Base-by-base conservation (phyloP, 2,888 invertebrate genomes). In the Caenorhabditis sinica region DNA sequence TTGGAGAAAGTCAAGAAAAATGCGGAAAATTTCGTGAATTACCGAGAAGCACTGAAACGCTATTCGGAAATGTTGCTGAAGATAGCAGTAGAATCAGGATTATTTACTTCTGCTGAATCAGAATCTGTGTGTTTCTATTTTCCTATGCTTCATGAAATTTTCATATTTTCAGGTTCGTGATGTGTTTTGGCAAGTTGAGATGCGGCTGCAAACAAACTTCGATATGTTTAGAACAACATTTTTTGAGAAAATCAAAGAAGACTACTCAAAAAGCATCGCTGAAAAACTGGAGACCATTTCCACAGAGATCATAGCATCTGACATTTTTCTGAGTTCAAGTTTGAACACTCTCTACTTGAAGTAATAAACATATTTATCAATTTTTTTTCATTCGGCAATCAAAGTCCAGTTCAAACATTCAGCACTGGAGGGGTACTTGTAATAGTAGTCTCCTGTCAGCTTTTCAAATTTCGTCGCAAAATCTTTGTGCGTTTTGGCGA, bases 401-500 rank as follows among this genome's bases (percentile, higher is more conserved):
- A 76, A 49, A 33, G 63, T 63, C 75, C 75, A 76, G 30, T 68
- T 68, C 6, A 76, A 15, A 36, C n/a, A 23, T 15, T 66, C 20
- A n/a, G 75, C 75, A 5, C 33, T 30, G 5, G 43, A 66, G 5
- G 3, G 15, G 25, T 76, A 36, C 15, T 58, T 36, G 23, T 49
- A 43, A n/a, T 76, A 76, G 15, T 43, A 76, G 23, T 45, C 25
- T 15, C 23, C 36, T 2, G 58, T 68, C 15, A 76, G n/a, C 11
- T 76, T 66, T 20, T 76, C 75, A 9, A 76, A 68, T 25, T 58
- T 76, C 23, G 58, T 25, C 1, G 58, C 66, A 49, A 76, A 66
- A 23, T 76, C 60, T 25, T 76, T 76, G 36, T 76, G 75, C 0
- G 66, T 60, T n/a, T 66, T 68, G 0, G 60, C 68, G 25, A 76